Evolutionary conservation across 53 echinoderm and acorn worm species (phyloP).

Genomic region (Holothuria leucospilota): DNA sequence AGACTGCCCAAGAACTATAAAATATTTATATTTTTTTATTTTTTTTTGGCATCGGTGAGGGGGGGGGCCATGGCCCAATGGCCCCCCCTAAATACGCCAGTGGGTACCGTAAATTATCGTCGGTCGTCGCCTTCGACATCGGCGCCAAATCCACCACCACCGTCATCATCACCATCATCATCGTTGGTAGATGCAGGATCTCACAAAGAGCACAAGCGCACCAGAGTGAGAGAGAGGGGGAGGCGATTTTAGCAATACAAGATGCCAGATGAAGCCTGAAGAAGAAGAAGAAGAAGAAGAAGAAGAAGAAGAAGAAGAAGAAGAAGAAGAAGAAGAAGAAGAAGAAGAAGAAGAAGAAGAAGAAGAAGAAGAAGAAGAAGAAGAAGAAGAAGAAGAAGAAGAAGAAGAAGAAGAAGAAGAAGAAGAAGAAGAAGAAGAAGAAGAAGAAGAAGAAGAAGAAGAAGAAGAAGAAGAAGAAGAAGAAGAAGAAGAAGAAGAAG

Average conservation of each 20-base stretch:
- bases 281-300: not conserved
- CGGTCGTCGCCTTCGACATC: too few species aligned
- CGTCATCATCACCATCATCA: too few species aligned
- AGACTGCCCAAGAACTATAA: too few species aligned
- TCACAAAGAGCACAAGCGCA: too few species aligned
- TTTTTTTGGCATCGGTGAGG: too few species aligned
- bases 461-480: slow-evolving; percentile 35
- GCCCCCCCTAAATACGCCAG: too few species aligned
- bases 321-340: not conserved
- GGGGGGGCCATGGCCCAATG: too few species aligned
- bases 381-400: not conserved
- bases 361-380: not conserved
- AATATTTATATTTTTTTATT: too few species aligned
- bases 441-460: slow-evolving; percentile 36
- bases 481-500: slow-evolving; percentile 38
- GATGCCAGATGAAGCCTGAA: too few species aligned
- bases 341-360: not conserved
- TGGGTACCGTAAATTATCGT: too few species aligned
- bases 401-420: not conserved
- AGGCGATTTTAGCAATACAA: not conserved
- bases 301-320: not conserved
- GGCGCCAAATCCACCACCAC: too few species aligned
- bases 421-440: slow-evolving; percentile 28
- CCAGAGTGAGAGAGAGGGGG: not conserved
- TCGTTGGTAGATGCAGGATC: too few species aligned